Conservation (phyloP, 2,797 vertebrate genomes). For the Trachops cirrhosus region DNA sequence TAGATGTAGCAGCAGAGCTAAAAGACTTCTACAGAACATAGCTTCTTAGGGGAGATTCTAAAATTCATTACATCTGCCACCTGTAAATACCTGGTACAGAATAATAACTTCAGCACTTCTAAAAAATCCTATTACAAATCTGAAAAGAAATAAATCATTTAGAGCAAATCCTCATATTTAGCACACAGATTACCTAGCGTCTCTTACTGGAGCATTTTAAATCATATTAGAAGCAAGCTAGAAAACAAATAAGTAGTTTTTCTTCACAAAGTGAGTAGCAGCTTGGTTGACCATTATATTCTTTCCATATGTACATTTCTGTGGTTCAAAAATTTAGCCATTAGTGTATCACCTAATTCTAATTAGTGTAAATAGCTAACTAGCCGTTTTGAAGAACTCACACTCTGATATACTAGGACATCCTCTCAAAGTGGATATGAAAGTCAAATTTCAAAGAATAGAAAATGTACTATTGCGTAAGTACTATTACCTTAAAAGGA, state of each 20-base stretch:
- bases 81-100: background rate
- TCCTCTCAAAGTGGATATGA: background rate
- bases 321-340: slow-evolving; percentile 1
- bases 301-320: background rate
- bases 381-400: background rate
- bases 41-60: background rate
- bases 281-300: background rate
- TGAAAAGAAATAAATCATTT: slow-evolving; percentile 15
- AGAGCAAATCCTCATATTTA: background rate
- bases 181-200: background rate
- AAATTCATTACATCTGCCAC: slow-evolving; percentile 13
- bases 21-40: background rate
- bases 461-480: background rate
- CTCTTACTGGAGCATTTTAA: slow-evolving; percentile 1
- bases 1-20: background rate
- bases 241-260: background rate
- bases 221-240: background rate
- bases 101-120: background rate
- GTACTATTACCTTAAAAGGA: background rate
- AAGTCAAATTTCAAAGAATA: background rate
- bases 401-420: background rate
- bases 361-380: background rate
- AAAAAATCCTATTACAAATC: background rate
- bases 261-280: background rate
- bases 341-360: background rate